Base-by-base conservation (phyloP, 2,113 vertebrate species). In the Mirounga angustirostris region DNA sequence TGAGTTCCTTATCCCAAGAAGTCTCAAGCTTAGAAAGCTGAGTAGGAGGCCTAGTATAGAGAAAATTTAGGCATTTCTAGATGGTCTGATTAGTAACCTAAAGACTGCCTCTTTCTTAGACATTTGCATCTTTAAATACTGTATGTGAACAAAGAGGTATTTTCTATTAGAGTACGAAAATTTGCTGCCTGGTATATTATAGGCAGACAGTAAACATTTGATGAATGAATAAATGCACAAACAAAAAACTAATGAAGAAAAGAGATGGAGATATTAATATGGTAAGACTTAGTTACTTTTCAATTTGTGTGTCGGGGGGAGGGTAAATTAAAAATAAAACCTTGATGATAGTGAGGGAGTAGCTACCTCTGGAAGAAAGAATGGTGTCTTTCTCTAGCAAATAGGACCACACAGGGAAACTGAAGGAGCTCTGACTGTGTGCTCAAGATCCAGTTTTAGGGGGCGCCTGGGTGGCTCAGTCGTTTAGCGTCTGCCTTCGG, bases 281-380 rank as follows among this genome's bases (percentile, higher is more conserved):
- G n/a, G 21, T 40, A 78, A 28, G 33, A 33, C 30, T 33, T 63
- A 78, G 22, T 71, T 58, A 52, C 71, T 24, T 89, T 79, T 89
- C 79, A 83, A 67, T 78, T 91, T 74, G 30, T 36, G n/a, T 71
- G 67, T 21, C 7, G 7, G 24, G 2, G 30, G 18, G 11, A 30
- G 22, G 61, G 22, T 3, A 89, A 63, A 84, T 73, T 85, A 79
- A 73, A 91, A 95, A 61, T 67, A 67, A 94, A 95, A 92, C 16
- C 21, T 83, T 84, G 40, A 89, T 30, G 21, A 78, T 83, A 89
- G 56, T 36, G 36, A 58, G 59, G 33, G 46, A 80, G 56, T 7
- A n/a, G 30, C 16, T 69, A 36, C 65, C 50, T 84, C 24, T 56
- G 36, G 28, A 8, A 63, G 56, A 89, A 63, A 82, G 63, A 89